A percentile compares a stretch with the other conserved stretches of the same genome.
These are phyloP conservation scores for Drosophila willistoni DNA, from an alignment of 1,140 invertebrate species.

Conservation along the genomic window DNA sequence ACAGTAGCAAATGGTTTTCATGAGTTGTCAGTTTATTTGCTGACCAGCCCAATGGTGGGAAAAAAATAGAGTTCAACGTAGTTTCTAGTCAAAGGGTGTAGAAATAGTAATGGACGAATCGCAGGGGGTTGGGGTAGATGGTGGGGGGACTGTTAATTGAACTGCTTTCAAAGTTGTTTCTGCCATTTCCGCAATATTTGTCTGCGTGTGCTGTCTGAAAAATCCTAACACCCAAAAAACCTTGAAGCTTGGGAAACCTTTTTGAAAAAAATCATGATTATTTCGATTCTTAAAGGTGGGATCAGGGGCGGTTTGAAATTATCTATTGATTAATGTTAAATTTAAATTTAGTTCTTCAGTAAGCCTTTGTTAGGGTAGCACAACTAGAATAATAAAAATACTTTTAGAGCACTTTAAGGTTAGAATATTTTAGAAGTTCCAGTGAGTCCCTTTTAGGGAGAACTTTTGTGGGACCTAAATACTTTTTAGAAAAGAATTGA, in stretches of 20 bases:
- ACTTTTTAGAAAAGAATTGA: too few species aligned
- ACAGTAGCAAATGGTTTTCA: constrained; percentile 55
- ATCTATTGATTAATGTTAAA: too few species aligned
- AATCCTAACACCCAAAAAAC: constrained; percentile 43
- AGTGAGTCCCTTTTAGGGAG: too few species aligned
- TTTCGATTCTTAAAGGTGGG: neutral
- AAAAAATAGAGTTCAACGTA: constrained; percentile 34
- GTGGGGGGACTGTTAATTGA: constrained; percentile 60
- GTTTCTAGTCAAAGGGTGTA: constrained; percentile 1
- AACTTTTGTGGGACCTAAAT: too few species aligned
- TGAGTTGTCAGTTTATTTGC: constrained; percentile 49
- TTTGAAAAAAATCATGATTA: neutral
- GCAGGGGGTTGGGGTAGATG: neutral
- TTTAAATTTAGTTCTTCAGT: too few species aligned
- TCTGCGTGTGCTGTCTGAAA: constrained; percentile 31
- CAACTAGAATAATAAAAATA: too few species aligned
- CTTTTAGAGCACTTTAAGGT: too few species aligned
- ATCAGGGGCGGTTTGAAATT: constrained; percentile 13
- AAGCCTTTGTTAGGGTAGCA: too few species aligned
- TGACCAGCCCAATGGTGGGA: constrained; percentile 46
- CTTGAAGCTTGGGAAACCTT: constrained; percentile 66
- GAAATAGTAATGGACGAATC: too few species aligned
- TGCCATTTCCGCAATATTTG: constrained; percentile 55
- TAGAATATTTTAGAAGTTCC: too few species aligned
- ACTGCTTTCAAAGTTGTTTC: constrained; percentile 41